These are phyloP conservation scores for Ptilonorhynchus violaceus DNA, from an alignment of 2,113 vertebrate genomes.

Conservation along the genomic window DNA sequence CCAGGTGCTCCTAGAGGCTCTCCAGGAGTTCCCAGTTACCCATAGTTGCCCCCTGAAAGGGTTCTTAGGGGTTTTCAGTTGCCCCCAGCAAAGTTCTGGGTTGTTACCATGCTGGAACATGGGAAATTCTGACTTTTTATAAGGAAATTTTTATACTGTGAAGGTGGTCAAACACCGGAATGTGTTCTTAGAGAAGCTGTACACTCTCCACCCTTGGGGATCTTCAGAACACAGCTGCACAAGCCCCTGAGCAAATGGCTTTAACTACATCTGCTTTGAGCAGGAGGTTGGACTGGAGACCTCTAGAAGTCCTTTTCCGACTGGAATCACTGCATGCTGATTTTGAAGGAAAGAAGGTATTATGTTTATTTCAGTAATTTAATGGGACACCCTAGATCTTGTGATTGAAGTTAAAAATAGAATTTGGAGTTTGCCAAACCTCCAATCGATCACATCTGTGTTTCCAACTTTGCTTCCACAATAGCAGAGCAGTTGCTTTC, in stretches of 20 bases:
- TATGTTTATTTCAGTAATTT: neutral
- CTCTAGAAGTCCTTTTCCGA: neutral
- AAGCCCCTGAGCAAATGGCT: neutral
- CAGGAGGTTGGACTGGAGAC: neutral
- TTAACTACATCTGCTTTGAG: neutral
- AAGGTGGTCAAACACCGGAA: neutral
- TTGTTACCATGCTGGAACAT: neutral
- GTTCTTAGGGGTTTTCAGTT: neutral
- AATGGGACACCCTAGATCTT: neutral
- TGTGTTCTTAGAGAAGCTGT: neutral
- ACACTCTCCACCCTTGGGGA: neutral
- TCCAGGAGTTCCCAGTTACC: neutral
- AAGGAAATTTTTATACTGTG: neutral
- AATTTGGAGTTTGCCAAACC: neutral
- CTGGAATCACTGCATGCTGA: neutral
- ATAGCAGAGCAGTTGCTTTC: neutral
- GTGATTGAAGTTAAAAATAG: neutral
- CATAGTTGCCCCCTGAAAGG: neutral
- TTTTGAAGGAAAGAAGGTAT: neutral
- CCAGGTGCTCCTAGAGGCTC: neutral
- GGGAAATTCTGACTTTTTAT: neutral
- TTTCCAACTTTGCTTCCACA: neutral
- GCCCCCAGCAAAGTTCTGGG: neutral
- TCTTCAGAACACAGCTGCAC: neutral
- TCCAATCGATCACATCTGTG: neutral